Evolutionary conservation across 1,140 invertebrate genomes (phyloP).

Genomic region (Apis laboriosa): DNA sequence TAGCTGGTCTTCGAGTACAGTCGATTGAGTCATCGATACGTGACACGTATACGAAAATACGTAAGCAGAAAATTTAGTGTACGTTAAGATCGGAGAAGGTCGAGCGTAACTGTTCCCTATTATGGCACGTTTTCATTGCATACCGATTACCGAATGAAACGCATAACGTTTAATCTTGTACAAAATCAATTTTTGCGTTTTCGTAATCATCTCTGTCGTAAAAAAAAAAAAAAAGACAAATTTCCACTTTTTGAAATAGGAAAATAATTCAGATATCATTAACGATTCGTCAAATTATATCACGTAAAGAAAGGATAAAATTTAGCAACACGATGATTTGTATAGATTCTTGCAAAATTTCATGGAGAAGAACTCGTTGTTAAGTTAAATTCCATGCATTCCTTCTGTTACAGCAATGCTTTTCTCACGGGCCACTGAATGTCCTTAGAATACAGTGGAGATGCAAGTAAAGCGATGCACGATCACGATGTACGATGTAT

Average conservation of each 20-base stretch:
- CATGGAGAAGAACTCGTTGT: slow-evolving; percentile 46
- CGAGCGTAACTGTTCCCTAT: slow-evolving; percentile 37
- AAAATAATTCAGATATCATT: too few species aligned
- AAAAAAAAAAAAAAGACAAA: neutral
- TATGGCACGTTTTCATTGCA: slow-evolving; percentile 36
- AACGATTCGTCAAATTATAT: neutral
- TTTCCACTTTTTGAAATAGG: neutral
- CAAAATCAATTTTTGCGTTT: neutral
- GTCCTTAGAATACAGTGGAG: slow-evolving; percentile 46
- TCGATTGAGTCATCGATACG: slow-evolving; percentile 65
- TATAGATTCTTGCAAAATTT: neutral
- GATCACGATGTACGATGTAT: too few species aligned
- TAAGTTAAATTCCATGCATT: slow-evolving; percentile 57
- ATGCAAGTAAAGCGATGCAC: slow-evolving; percentile 27
- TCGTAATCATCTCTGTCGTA: neutral
- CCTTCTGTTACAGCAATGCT: slow-evolving; percentile 43
- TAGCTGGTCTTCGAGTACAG: slow-evolving; percentile 29
- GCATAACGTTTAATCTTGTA: neutral
- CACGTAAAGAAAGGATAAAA: neutral
- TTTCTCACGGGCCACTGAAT: slow-evolving; percentile 59
- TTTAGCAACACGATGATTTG: neutral
- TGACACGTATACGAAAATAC: slow-evolving; percentile 55
- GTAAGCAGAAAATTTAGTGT: slow-evolving; percentile 59
- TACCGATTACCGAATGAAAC: neutral
- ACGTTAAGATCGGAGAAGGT: slow-evolving; percentile 36